phyloP scores from a whole-genome alignment of 1,140 invertebrate species.

The Gonatopus flavifemur region DNA sequence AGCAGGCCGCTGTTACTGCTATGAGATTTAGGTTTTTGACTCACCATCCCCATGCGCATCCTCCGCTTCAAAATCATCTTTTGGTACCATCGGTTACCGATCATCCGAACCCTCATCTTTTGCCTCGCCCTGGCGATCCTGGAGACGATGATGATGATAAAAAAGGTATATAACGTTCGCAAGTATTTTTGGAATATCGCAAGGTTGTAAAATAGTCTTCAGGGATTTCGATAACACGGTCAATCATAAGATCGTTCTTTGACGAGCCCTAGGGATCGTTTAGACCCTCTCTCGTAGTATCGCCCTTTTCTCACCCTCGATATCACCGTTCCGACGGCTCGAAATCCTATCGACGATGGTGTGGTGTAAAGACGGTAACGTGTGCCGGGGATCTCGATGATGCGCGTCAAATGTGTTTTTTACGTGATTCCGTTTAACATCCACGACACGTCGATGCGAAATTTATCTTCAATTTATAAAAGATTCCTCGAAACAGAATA shows the following conservation, averaged over 20 bases:
- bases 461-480: constrained; percentile 1
- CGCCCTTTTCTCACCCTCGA: constrained; percentile 32
- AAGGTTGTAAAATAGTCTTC: constrained; percentile 47
- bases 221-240: constrained; percentile 53
- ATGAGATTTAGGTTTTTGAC: constrained; percentile 51
- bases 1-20: constrained; percentile 46
- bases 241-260: constrained; percentile 58
- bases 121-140: constrained; percentile 50
- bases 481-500: no score
- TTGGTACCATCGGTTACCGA: constrained; percentile 49
- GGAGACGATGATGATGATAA: constrained; percentile 55
- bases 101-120: constrained; percentile 48
- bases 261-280: constrained; percentile 49
- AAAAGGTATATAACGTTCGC: constrained; percentile 44
- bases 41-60: constrained; percentile 53
- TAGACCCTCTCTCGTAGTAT: constrained; percentile 27
- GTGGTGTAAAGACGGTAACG: no score
- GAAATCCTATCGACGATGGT: no score
- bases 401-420: constrained; percentile 49
- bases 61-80: constrained; percentile 48
- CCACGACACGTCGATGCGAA: constrained; percentile 19
- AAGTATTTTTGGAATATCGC: constrained; percentile 24
- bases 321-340: constrained; percentile 29
- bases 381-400: constrained; percentile 21
- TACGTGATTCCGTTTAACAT: constrained; percentile 48